Conservation (phyloP, 2,888 invertebrate species). For the Archips xylosteana region DNA sequence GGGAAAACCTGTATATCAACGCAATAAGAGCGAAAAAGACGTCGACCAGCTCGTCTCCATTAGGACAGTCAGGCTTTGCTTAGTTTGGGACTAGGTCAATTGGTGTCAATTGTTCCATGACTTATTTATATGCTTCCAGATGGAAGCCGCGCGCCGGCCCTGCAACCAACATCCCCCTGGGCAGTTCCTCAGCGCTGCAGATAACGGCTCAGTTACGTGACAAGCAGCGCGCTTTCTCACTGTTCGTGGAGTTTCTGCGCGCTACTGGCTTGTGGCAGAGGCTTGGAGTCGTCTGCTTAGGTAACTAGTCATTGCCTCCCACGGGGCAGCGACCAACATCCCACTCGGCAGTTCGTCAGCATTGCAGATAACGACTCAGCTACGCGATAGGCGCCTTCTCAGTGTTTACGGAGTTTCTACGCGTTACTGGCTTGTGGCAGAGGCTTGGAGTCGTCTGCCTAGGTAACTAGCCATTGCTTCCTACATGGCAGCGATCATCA, state of each 20-base stretch:
- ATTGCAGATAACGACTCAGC: conserved; percentile 93
- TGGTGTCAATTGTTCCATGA: too few species aligned
- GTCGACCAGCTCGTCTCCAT: too few species aligned
- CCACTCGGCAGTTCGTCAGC: conserved; percentile 90
- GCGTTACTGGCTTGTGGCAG: conserved; percentile 88
- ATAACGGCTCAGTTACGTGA: conserved; percentile 94
- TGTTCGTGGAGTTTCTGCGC: conserved; percentile 91
- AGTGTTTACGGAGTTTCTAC: conserved; percentile 91
- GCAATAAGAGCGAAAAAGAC: too few species aligned
- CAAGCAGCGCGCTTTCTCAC: conserved; percentile 92
- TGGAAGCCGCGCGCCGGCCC: conserved; percentile 69
- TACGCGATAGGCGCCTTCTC: conserved; percentile 95
- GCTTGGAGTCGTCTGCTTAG: conserved; percentile 70
- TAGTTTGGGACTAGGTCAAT: neutral
- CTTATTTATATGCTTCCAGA: conserved; percentile 42
- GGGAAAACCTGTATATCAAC: too few species aligned
- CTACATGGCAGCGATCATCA: conserved; percentile 58
- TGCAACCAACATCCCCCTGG: conserved; percentile 80
- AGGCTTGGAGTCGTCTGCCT: conserved; percentile 76
- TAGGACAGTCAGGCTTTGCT: too few species aligned
- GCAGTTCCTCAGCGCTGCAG: conserved; percentile 93
- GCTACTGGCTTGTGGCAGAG: conserved; percentile 88
- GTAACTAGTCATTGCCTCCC: too few species aligned
- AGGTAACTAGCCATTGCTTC: conserved; percentile 47
- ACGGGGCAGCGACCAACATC: conserved; percentile 65